Conservation (phyloP, 2,797 vertebrate species). For the Scolopax rusticola region DNA sequence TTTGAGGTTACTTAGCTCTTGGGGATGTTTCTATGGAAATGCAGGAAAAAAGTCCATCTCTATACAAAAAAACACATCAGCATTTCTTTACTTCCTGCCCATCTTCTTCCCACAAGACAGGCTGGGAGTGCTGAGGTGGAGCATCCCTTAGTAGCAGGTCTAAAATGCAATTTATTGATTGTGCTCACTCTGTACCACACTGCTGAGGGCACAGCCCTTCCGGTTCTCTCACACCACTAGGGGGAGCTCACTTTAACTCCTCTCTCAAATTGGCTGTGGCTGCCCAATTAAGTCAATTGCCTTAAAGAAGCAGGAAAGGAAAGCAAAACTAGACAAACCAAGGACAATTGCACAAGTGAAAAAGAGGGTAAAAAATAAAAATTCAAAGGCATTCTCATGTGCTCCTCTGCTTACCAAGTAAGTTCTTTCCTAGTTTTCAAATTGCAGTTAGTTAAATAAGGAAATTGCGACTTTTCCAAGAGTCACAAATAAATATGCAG, state of each 20-base stretch:
- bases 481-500: neutral
- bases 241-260: neutral
- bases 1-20: neutral
- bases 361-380: neutral
- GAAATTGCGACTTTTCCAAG: neutral
- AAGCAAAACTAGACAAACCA: neutral
- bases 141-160: neutral
- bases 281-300: neutral
- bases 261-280: neutral
- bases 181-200: too few relatives aligned
- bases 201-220: neutral
- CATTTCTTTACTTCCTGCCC: neutral
- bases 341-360: neutral
- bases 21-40: neutral
- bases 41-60: neutral
- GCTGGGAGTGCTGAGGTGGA: neutral
- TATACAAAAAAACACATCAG: neutral
- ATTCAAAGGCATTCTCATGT: neutral
- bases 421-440: neutral
- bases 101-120: neutral
- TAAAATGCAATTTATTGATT: neutral
- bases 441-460: neutral
- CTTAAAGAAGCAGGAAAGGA: neutral
- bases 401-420: neutral
- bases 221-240: neutral